Evolutionary conservation across 2,888 invertebrate species (phyloP).

Genomic region (Furcula furcula): DNA sequence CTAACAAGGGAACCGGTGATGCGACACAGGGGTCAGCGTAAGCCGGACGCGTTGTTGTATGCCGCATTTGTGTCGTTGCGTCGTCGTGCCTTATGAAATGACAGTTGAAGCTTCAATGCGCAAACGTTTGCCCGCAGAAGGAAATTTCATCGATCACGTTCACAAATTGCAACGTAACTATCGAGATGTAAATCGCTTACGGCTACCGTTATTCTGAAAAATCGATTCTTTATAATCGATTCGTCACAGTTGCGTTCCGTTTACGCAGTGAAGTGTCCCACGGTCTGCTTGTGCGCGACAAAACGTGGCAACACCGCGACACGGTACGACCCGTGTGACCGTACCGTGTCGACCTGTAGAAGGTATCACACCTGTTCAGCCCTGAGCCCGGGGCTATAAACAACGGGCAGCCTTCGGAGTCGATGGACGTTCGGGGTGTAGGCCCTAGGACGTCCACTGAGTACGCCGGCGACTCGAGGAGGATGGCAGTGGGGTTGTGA

Average conservation of each 20-base stretch:
- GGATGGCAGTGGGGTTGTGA: too few species aligned
- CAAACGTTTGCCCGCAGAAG: slow-evolving; percentile 73
- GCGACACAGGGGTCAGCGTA: slow-evolving; percentile 40
- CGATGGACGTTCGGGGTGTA: too few species aligned
- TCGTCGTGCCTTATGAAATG: slow-evolving; percentile 77
- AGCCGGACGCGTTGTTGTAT: slow-evolving; percentile 53
- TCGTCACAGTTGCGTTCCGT: slow-evolving; percentile 71
- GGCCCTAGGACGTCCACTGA: too few species aligned
- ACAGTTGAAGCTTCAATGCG: slow-evolving; percentile 75
- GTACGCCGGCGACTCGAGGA: too few species aligned
- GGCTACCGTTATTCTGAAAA: slow-evolving; percentile 78
- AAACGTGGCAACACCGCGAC: slow-evolving; percentile 32
- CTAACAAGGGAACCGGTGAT: slow-evolving; percentile 13
- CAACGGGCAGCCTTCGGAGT: too few species aligned
- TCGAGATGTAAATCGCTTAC: slow-evolving; percentile 75
- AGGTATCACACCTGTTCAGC: too few species aligned
- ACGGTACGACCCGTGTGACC: slow-evolving; percentile 37
- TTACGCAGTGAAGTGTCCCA: slow-evolving; percentile 70
- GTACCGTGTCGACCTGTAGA: slow-evolving; percentile 49
- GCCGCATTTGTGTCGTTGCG: slow-evolving; percentile 56
- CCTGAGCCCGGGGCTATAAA: too few species aligned
- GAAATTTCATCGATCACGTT: slow-evolving; percentile 78
- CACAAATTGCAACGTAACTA: slow-evolving; percentile 74
- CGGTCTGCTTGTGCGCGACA: slow-evolving; percentile 48
- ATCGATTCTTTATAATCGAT: slow-evolving; percentile 76